A percentile compares a stretch with the other conserved stretches of the same genome.
Conservation (phyloP, 2,113 vertebrate species). For the Labrus mixtus region DNA sequence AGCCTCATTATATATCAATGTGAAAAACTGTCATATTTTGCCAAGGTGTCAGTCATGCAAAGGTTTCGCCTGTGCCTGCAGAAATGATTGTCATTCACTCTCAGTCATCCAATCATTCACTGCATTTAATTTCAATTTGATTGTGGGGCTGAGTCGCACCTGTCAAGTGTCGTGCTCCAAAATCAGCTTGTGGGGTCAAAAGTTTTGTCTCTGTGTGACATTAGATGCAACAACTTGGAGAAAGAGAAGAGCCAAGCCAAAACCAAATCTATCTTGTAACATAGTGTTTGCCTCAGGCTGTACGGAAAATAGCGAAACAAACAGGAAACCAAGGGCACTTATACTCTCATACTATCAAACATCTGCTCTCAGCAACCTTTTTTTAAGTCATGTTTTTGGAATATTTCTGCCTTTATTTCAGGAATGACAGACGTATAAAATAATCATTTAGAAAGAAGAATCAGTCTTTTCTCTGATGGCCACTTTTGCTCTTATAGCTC, state of each 20-base stretch:
- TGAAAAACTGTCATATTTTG: conserved; percentile 9
- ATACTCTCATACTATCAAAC: too few species aligned
- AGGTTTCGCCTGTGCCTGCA: conserved; percentile 16
- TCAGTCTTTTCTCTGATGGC: too few species aligned
- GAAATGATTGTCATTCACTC: conserved; percentile 1
- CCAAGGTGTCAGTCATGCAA: conserved; percentile 32
- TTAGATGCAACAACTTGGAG: background rate
- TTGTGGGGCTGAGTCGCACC: conserved; percentile 2
- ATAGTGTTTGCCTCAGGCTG: too few species aligned
- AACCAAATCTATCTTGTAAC: too few species aligned
- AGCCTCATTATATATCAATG: conserved; percentile 24
- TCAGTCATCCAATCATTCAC: background rate
- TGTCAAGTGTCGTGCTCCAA: conserved; percentile 25
- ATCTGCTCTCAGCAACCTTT: too few species aligned
- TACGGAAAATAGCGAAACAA: too few species aligned
- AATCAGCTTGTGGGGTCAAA: conserved; percentile 14
- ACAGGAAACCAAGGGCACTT: too few species aligned
- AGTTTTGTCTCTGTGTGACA: background rate
- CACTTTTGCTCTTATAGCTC: too few species aligned
- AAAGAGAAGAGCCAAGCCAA: background rate
- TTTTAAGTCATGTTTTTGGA: too few species aligned
- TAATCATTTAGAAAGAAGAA: too few species aligned
- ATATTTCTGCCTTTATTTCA: too few species aligned
- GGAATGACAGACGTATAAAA: too few species aligned
- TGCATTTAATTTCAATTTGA: background rate